These are phyloP conservation scores for Macrocentrus cingulum DNA, from an alignment of 1,140 invertebrate species.

Conservation along the genomic window DNA sequence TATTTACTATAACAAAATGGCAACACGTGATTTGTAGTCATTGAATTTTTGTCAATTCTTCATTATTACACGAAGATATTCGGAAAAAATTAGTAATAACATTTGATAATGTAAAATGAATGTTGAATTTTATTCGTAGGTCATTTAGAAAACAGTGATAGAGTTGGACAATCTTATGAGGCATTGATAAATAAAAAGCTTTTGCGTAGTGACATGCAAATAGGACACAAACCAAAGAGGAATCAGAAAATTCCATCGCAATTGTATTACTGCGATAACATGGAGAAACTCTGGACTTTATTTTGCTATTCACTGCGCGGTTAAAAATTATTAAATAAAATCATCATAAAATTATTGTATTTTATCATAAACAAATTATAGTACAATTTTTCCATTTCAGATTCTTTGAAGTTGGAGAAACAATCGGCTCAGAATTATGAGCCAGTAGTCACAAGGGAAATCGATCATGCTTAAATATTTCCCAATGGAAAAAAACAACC, in stretches of 20 bases:
- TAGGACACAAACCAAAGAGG: not conserved
- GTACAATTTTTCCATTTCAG: too few species aligned
- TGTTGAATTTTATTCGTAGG: not conserved
- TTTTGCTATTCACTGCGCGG: not conserved
- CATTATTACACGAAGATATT: too few species aligned
- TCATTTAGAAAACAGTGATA: not conserved
- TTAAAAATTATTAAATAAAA: not conserved
- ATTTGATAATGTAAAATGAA: too few species aligned
- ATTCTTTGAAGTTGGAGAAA: slow-evolving; percentile 16
- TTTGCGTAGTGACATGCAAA: not conserved
- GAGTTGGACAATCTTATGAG: not conserved
- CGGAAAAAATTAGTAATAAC: too few species aligned
- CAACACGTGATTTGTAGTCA: too few species aligned
- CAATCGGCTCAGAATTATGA: slow-evolving; percentile 22
- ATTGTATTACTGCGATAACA: not conserved
- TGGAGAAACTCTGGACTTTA: not conserved
- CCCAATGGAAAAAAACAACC: slow-evolving; percentile 6
- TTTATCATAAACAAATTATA: not conserved
- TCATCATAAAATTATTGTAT: slow-evolving; percentile 13
- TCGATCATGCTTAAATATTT: slow-evolving; percentile 20
- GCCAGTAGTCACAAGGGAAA: slow-evolving; percentile 31
- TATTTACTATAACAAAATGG: too few species aligned
- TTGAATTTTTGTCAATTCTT: too few species aligned
- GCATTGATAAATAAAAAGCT: not conserved
- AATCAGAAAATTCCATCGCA: not conserved